These are phyloP conservation scores for Gobius niger DNA, from an alignment of 2,113 vertebrate species.

Conservation along the genomic window DNA sequence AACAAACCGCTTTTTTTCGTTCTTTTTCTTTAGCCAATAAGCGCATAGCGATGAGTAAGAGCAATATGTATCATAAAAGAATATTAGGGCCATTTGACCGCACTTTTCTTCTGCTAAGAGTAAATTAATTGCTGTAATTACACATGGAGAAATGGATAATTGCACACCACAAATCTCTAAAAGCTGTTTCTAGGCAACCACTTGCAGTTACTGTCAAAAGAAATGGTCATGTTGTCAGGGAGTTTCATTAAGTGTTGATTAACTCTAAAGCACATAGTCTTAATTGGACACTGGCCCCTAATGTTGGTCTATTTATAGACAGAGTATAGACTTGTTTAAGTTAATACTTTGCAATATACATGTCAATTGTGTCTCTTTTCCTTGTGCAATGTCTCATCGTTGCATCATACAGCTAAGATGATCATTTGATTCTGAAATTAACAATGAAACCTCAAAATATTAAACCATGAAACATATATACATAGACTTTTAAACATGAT, in stretches of 20 bases:
- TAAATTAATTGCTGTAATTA: neutral
- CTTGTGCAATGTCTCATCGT: too few relatives aligned
- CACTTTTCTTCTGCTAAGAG: neutral
- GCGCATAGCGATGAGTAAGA: too few relatives aligned
- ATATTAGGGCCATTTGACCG: neutral
- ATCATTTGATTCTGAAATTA: too few relatives aligned
- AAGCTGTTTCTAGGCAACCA: neutral
- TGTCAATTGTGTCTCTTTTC: too few relatives aligned
- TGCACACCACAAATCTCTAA: neutral
- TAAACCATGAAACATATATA: too few relatives aligned
- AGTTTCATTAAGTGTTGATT: slow-evolving; percentile 1
- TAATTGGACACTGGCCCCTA: neutral
- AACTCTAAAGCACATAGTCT: neutral
- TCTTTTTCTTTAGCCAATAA: too few relatives aligned
- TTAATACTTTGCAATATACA: neutral
- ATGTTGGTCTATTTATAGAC: neutral
- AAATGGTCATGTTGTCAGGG: neutral
- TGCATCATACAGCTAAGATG: too few relatives aligned
- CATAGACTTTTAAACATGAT: too few relatives aligned
- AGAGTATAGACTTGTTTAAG: neutral
- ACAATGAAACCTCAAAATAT: too few relatives aligned
- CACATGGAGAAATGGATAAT: neutral
- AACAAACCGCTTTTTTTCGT: too few relatives aligned
- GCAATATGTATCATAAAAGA: too few relatives aligned
- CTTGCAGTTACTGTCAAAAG: neutral